Evolutionary conservation across 2,797 vertebrate species (phyloP), one percentile per base, ranked within the genome.

Genomic region (Enteromius viviparus): DNA sequence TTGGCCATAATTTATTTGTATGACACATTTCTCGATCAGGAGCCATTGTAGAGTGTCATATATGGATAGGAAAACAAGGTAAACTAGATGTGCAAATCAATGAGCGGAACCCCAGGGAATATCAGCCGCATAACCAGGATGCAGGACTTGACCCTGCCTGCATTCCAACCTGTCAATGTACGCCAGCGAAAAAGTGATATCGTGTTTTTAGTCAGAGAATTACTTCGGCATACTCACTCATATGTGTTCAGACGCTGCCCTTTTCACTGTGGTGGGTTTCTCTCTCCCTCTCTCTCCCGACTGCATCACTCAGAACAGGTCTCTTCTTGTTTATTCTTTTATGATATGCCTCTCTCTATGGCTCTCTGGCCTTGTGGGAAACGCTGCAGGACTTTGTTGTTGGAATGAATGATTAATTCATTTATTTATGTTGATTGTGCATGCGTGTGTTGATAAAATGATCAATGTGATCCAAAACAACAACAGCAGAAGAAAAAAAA

Each of bases 61-160:
- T 95, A 96, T 93, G 93, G 94, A 95, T 94, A 95, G 95, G 94
- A 94, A 95, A 96, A 96, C 96, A 96, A 96, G 96, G 94, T 96
- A 95, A 96, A 95, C 94, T 95, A 95, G 94, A 96, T 95, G 95
- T 95, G 92, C 92, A 94, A 95, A 96, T 96, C 96, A 95, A 97
- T 96, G 95, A 65, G 94, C 92, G 91, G 89, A 88, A 94, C 96
- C 95, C 95, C 90, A 91, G 95, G 96, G 96, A 94, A 87, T 93
- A 93, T 91, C 83, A 92, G 91, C 93, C 91, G 90, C 93, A 92
- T 94, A 94, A 96, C 96, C 95, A 96, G 93, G 93, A 96, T 96
- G 95, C 96, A 94, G 92, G 94, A 93, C 92, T 94, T 95, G 95
- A 96, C 95, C 96, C 95, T 95, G 94, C 93, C 91, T 93, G 91